Percentiles rank a stretch among this genome's conserved stretches.
These are phyloP conservation scores for Parauchenoglanis punctatus DNA, from an alignment of 2,797 vertebrate species.

Conservation along the genomic window DNA sequence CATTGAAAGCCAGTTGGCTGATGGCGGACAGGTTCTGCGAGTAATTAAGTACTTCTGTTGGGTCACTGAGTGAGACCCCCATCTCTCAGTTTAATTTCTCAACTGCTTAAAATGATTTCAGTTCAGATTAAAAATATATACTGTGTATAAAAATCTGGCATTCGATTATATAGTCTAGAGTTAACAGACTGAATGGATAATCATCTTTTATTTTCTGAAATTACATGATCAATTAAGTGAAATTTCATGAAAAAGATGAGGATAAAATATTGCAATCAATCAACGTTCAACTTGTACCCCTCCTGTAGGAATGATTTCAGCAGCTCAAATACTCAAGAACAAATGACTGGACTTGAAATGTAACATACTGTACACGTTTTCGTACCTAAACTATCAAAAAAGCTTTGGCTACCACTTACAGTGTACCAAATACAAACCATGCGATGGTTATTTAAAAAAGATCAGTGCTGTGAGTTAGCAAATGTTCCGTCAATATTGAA, in stretches of 20 bases:
- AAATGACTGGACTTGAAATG: neutral
- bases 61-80: neutral
- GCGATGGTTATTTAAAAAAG: neutral
- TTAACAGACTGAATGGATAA: neutral
- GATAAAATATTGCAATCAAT: neutral
- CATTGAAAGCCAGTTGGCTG: neutral
- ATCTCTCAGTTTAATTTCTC: neutral
- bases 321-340: neutral
- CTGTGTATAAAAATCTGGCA: neutral
- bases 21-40: neutral
- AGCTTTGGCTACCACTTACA: neutral
- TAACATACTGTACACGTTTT: neutral
- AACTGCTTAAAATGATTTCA: neutral
- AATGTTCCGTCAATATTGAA: neutral
- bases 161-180: neutral
- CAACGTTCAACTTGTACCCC: neutral
- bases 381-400: constrained; percentile 3
- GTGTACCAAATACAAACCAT: constrained; percentile 3
- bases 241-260: neutral
- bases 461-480: constrained; percentile 5
- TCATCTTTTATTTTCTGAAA: constrained; percentile 28
- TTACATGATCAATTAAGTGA: constrained; percentile 23
- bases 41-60: neutral
- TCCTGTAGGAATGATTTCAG: constrained; percentile 15
- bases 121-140: neutral